Conservation (phyloP, 1,140 invertebrate species). For the Sinella curviseta region DNA sequence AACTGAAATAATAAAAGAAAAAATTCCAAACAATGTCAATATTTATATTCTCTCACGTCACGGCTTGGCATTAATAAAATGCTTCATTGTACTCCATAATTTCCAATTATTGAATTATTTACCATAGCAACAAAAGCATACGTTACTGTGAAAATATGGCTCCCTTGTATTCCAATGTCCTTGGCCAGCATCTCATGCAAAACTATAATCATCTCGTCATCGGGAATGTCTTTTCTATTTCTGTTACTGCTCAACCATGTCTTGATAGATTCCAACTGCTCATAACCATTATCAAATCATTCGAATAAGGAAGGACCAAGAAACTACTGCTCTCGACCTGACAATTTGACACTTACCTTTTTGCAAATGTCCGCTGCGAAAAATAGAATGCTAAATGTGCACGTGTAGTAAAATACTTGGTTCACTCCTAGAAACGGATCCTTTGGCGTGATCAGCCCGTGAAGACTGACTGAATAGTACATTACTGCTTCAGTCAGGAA, state of each 20-base stretch:
- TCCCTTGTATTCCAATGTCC: conserved; percentile 11
- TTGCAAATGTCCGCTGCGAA: not conserved
- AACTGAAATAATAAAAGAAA: not conserved
- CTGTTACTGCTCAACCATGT: not conserved
- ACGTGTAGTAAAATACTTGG: not conserved
- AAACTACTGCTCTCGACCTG: not conserved
- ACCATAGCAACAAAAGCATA: not conserved
- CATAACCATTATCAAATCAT: not conserved
- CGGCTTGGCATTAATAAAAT: too few species aligned
- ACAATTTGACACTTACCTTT: not conserved
- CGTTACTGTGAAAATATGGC: not conserved
- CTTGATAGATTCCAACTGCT: not conserved
- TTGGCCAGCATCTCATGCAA: not conserved
- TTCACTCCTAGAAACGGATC: not conserved
- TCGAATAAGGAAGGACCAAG: not conserved
- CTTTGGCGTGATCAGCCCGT: not conserved
- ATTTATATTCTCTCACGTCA: too few species aligned
- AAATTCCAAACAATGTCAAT: not conserved
- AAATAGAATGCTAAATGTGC: not conserved
- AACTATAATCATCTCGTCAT: not conserved
- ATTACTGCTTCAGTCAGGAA: not conserved
- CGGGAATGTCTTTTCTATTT: not conserved
- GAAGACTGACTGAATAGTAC: not conserved
- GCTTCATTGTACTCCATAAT: too few species aligned
- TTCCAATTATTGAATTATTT: not conserved